Evolutionary conservation across 2,888 invertebrate species (phyloP), one percentile per base, ranked within the genome.

Genomic region (Platycnemis pennipes): DNA sequence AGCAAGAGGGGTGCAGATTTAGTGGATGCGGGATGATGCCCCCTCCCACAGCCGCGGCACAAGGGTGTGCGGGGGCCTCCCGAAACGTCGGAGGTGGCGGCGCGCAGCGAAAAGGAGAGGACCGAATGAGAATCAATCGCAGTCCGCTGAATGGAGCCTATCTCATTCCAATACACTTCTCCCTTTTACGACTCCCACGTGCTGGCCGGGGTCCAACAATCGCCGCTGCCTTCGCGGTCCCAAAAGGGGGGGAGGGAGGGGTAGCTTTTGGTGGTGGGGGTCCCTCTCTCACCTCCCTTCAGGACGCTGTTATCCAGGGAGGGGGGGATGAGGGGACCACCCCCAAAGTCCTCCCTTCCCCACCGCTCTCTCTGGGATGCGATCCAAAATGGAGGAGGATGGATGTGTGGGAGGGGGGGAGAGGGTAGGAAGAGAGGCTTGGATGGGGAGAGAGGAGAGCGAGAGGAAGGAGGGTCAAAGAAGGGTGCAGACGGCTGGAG

Each of bases 131-230:
- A 89, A 89, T 89, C 89, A 89, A 89, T 89, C 56, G 89, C 89
- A 63, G 42, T 89, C 56, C 89, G 63, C 56, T 63, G 89, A 89
- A 89, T 89, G 89, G 53, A 88, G 89, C 89, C 53, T 89, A 89
- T 89, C 89, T 89, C 89, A 89, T 89, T 89, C 89, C 89, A 89
- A 89, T 89, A 89, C 89, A 56, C 89, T 89, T 89, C 56, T 22
- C 53, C 89, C 89, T 89, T 89, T 89, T 89, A 89, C 89, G 89
- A 89, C 53, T 56, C 19, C 49, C 89, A 89, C 89, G 89, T 26
- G 89, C 89, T 89, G 89, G 89, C 53, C 56, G 3, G 42, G 42
- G 56, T 42, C 89, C 89, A 89, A 63, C 56, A 63, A 44, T 89
- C 89, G 89, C 89, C 89, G 26, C 89, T 26, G 8, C 85, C 42